Conservation (phyloP, 2,888 invertebrate genomes). For the Epinotia demarniana region DNA sequence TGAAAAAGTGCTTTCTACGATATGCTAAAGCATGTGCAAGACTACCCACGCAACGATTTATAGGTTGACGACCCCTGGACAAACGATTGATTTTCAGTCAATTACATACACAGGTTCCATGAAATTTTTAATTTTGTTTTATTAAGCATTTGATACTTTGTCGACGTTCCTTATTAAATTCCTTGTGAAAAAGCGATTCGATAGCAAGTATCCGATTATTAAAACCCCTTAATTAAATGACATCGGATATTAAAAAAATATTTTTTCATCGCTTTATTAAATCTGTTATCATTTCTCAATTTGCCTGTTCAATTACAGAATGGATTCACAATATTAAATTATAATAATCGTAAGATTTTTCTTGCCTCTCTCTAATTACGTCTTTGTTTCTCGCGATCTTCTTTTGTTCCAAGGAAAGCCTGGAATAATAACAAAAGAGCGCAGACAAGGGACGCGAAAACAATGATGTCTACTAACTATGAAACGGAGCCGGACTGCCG, state of each 20-base stretch:
- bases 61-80: constrained; percentile 62
- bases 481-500: constrained; percentile 57
- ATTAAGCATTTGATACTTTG: constrained; percentile 8
- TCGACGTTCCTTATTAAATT: constrained; percentile 32
- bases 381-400: constrained; percentile 73
- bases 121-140: background rate
- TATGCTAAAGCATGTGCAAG: constrained; percentile 55
- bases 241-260: constrained; percentile 33
- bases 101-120: constrained; percentile 26
- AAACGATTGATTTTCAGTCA: constrained; percentile 14
- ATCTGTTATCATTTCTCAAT: constrained; percentile 19
- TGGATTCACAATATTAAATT: constrained; percentile 61
- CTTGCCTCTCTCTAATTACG: constrained; percentile 73
- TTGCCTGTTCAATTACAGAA: constrained; percentile 13
- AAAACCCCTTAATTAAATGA: constrained; percentile 23
- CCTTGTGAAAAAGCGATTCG: constrained; percentile 21
- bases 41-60: constrained; percentile 63
- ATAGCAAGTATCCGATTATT: constrained; percentile 27
- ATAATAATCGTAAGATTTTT: constrained; percentile 64
- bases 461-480: constrained; percentile 77
- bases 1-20: constrained; percentile 60
- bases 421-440: constrained; percentile 73
- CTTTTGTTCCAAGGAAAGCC: constrained; percentile 74
- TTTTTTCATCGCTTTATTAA: constrained; percentile 20
- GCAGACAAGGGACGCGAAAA: constrained; percentile 70